Percentiles rank a stretch among this genome's conserved stretches.
Conservation (phyloP, 2,888 invertebrate genomes). For the Petrolisthes cinctipes region DNA sequence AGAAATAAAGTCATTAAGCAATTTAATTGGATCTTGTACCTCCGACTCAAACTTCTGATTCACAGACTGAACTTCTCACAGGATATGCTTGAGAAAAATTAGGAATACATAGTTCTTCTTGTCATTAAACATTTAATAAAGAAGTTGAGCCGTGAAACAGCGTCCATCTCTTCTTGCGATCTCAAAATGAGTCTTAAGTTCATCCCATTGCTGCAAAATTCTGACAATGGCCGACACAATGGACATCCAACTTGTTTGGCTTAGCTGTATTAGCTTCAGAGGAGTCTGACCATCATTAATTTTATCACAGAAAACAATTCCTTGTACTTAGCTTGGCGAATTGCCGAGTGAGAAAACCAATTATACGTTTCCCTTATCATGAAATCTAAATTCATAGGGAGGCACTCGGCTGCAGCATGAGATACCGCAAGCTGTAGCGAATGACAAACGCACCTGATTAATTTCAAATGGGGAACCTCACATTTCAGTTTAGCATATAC, state of each 20-base stretch:
- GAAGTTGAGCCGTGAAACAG: too few species aligned
- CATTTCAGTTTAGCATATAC: constrained; percentile 17
- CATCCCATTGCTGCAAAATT: neutral
- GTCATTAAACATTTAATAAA: neutral
- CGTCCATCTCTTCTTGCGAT: neutral
- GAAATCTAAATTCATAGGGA: constrained; percentile 27
- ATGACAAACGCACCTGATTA: constrained; percentile 18
- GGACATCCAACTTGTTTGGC: too few species aligned
- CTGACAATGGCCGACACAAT: too few species aligned
- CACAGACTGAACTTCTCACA: too few species aligned
- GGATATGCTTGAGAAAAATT: too few species aligned
- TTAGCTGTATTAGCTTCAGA: neutral
- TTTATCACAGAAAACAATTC: neutral
- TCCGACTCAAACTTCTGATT: too few species aligned
- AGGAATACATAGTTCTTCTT: constrained; percentile 1
- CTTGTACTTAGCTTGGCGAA: constrained; percentile 6
- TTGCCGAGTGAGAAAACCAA: constrained; percentile 9
- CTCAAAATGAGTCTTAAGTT: constrained; percentile 1
- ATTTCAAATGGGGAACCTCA: constrained; percentile 21
- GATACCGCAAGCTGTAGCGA: constrained; percentile 30
- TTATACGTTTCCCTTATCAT: neutral
- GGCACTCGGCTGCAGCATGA: constrained; percentile 27
- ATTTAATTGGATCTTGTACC: too few species aligned
- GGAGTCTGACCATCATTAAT: neutral
- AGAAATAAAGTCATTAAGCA: neutral